phyloP scores from a whole-genome alignment of 23 tunicate genomes.

The Ciona savignyi region DNA sequence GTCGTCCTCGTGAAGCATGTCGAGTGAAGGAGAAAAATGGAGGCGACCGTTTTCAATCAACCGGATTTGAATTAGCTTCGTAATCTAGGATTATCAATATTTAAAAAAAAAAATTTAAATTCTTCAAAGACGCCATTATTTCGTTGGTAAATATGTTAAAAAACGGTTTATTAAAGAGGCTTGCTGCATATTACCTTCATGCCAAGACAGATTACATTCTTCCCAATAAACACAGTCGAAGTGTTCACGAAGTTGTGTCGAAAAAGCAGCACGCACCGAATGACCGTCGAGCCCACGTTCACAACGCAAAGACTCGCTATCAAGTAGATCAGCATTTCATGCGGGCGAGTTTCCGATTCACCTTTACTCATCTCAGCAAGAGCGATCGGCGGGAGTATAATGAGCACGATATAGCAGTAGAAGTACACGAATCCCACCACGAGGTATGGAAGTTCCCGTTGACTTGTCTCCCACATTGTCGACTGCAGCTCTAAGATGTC shows the following conservation, averaged over 20 bases:
- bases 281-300: slow-evolving; percentile 50
- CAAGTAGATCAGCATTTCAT: slow-evolving; percentile 63
- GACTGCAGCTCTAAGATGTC: slow-evolving; percentile 76
- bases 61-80: slow-evolving; percentile 35
- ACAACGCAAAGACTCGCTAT: slow-evolving; percentile 40
- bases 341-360: slow-evolving; percentile 43
- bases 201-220: slow-evolving; percentile 61
- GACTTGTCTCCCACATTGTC: slow-evolving; percentile 59
- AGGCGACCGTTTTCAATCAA: slow-evolving; percentile 13
- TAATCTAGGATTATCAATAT: slow-evolving; percentile 19
- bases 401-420: slow-evolving; percentile 65
- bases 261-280: slow-evolving; percentile 40
- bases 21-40: slow-evolving; percentile 9
- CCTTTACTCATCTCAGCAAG: slow-evolving; percentile 70
- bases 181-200: slow-evolving; percentile 50
- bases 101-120: too few species aligned
- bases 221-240: slow-evolving; percentile 61
- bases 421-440: slow-evolving; percentile 37
- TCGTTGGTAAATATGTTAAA: too few species aligned
- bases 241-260: slow-evolving; percentile 23
- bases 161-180: neutral
- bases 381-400: slow-evolving; percentile 67
- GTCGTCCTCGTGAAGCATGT: neutral
- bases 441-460: slow-evolving; percentile 45
- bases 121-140: too few species aligned